Conservation (phyloP, 2,888 invertebrate genomes). For the Parasteatoda lunata region DNA sequence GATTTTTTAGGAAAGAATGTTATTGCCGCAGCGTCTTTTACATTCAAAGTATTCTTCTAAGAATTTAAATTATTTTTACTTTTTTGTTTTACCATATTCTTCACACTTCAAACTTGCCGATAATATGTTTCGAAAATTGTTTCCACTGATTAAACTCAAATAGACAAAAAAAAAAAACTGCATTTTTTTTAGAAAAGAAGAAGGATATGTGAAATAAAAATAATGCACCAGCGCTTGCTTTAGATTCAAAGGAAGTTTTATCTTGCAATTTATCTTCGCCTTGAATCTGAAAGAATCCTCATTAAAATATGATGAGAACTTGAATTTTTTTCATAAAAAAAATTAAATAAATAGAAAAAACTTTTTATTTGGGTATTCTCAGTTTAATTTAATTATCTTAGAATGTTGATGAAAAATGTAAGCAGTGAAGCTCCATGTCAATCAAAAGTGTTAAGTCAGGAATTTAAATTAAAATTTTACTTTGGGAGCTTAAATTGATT, state of each 20-base stretch:
- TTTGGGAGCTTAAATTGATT: not conserved
- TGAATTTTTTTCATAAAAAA: not conserved
- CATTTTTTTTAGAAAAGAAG: not conserved
- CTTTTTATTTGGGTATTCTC: not conserved
- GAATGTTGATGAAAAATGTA: not conserved
- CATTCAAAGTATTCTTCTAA: no score
- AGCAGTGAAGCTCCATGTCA: not conserved
- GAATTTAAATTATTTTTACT: not conserved
- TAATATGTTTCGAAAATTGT: not conserved
- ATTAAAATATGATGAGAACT: not conserved
- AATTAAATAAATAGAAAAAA: not conserved
- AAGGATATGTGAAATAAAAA: not conserved
- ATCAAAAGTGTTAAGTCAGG: not conserved
- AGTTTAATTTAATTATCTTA: not conserved
- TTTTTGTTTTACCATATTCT: not conserved
- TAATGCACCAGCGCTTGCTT: not conserved
- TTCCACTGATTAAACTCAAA: constrained; percentile 1
- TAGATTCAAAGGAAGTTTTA: not conserved
- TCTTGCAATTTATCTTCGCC: not conserved
- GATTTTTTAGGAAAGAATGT: no score
- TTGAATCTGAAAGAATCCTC: not conserved
- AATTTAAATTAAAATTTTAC: not conserved
- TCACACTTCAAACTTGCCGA: not conserved
- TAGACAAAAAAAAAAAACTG: not conserved
- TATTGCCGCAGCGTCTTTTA: no score